phyloP scores from a whole-genome alignment of 2,888 invertebrate genomes.

The Cacoxenus indagator region DNA sequence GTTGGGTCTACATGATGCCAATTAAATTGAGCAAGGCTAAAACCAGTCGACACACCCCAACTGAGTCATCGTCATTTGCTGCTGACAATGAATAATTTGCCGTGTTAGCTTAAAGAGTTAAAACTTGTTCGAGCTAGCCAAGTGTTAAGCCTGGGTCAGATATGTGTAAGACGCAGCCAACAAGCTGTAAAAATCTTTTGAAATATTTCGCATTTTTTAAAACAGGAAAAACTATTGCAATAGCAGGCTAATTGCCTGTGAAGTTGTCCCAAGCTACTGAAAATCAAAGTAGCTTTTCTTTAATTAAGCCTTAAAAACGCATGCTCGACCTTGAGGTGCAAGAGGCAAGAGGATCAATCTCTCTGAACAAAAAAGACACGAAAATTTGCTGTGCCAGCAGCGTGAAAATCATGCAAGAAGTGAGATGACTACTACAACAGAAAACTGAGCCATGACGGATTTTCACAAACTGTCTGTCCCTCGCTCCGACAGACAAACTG shows the following conservation, averaged over 20 bases:
- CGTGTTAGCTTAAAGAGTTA: not conserved
- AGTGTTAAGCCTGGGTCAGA: not conserved
- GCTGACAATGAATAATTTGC: slow-evolving; percentile 5
- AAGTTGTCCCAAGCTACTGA: slow-evolving; percentile 49
- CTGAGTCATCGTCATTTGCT: not conserved
- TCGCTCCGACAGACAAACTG: no score
- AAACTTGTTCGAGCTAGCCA: no score
- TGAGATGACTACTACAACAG: not conserved
- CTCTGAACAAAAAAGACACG: slow-evolving; percentile 38
- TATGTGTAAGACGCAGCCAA: no score
- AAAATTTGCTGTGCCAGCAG: slow-evolving; percentile 34
- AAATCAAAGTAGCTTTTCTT: slow-evolving; percentile 27
- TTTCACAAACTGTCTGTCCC: slow-evolving; percentile 40
- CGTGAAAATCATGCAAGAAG: not conserved
- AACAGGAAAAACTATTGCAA: slow-evolving; percentile 56
- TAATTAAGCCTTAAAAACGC: slow-evolving; percentile 43
- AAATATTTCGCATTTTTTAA: slow-evolving; percentile 44
- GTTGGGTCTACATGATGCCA: not conserved
- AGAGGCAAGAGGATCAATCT: slow-evolving; percentile 37
- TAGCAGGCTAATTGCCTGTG: slow-evolving; percentile 57
- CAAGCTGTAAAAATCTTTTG: slow-evolving; percentile 39
- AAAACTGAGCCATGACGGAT: slow-evolving; percentile 59
- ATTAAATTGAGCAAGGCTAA: not conserved
- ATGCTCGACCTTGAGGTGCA: slow-evolving; percentile 51
- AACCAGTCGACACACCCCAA: not conserved